These are phyloP conservation scores for Eurytoma adleriae DNA, from an alignment of 2,888 invertebrate species.

Conservation along the genomic window DNA sequence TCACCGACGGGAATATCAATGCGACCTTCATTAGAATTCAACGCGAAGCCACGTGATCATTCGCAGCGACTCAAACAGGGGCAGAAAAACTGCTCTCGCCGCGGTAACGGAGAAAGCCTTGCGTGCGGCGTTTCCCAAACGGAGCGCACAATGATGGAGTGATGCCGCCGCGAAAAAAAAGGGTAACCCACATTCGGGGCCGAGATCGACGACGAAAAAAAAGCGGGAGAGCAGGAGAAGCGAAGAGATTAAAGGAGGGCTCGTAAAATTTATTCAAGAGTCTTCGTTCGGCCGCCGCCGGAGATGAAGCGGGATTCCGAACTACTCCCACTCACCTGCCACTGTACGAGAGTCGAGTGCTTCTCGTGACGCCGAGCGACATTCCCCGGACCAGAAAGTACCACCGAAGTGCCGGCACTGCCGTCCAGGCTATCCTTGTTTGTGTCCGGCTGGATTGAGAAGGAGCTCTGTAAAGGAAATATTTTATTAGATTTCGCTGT, in stretches of 20 bases:
- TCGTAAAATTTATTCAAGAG: slow-evolving; percentile 20
- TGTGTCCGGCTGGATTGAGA: slow-evolving; percentile 77
- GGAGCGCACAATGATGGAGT: too few relatives aligned
- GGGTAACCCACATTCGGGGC: slow-evolving; percentile 30
- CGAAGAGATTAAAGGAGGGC: too few relatives aligned
- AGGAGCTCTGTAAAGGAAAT: slow-evolving; percentile 76
- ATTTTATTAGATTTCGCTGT: too few relatives aligned
- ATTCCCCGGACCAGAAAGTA: slow-evolving; percentile 79
- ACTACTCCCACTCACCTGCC: slow-evolving; percentile 73
- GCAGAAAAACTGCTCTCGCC: too few relatives aligned
- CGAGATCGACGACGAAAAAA: too few relatives aligned
- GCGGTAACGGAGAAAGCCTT: too few relatives aligned
- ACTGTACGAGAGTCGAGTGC: slow-evolving; percentile 76
- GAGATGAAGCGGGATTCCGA: neutral
- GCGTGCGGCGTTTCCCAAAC: too few relatives aligned
- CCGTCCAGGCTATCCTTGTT: slow-evolving; percentile 68
- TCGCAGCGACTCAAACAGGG: too few relatives aligned
- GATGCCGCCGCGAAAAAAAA: neutral
- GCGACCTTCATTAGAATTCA: too few relatives aligned
- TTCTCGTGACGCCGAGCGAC: slow-evolving; percentile 75
- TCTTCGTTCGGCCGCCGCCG: neutral
- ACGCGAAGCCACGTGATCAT: too few relatives aligned
- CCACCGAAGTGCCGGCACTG: slow-evolving; percentile 67
- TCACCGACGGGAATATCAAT: too few relatives aligned
- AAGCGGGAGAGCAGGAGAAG: neutral